Conservation (phyloP, 2,888 invertebrate species). For the Lordiphosa andalusiaca region DNA sequence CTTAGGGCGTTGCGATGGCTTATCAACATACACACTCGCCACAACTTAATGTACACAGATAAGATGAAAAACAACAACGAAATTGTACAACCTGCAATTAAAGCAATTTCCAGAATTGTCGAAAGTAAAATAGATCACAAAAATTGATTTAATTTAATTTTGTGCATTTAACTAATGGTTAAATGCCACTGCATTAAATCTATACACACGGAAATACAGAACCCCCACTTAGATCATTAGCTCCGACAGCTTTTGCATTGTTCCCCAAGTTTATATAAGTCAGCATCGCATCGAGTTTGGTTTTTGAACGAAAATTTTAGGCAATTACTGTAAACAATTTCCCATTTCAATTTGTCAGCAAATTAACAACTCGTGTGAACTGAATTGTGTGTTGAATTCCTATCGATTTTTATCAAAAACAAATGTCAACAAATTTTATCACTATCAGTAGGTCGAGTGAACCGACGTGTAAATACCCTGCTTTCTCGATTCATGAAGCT, state of each 20-base stretch:
- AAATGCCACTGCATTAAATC: no score
- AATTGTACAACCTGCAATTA: constrained; percentile 47
- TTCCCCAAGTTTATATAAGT: no score
- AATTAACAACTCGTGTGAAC: constrained; percentile 38
- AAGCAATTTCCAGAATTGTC: constrained; percentile 31
- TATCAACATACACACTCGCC: constrained; percentile 44
- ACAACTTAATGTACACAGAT: constrained; percentile 45
- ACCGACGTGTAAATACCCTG: no score
- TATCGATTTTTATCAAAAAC: neutral
- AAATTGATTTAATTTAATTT: no score
- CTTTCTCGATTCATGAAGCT: no score
- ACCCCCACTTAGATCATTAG: no score
- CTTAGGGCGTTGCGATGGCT: constrained; percentile 33
- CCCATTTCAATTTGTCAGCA: constrained; percentile 33
- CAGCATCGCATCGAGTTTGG: no score
- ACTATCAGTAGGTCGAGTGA: no score
- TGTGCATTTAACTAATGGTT: no score
- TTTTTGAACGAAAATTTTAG: constrained; percentile 9
- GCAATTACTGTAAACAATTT: constrained; percentile 35
- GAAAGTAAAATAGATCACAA: constrained; percentile 3
- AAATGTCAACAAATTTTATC: no score
- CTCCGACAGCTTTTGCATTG: no score
- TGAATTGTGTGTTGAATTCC: neutral
- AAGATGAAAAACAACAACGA: constrained; percentile 29
- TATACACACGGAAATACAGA: no score